phyloP scores from a whole-genome alignment of 1,140 invertebrate species.

The Brachionus plicatilis region DNA sequence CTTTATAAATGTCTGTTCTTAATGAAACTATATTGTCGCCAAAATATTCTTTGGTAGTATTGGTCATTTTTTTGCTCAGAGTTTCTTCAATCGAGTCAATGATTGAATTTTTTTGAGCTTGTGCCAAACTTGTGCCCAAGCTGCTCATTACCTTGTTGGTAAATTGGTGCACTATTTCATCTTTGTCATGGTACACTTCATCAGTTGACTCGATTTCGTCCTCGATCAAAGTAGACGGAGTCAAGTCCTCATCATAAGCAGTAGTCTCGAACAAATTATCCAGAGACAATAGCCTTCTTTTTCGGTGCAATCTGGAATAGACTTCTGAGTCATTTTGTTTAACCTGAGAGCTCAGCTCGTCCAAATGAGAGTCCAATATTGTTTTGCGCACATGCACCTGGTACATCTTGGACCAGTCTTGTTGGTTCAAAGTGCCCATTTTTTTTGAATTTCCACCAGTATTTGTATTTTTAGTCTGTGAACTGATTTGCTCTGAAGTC shows the following conservation, averaged over 20 bases:
- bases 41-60: neutral
- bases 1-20: neutral
- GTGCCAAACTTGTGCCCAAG: neutral
- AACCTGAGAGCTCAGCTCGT: neutral
- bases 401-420: neutral
- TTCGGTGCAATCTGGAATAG: neutral
- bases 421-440: neutral
- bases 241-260: neutral
- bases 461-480: neutral
- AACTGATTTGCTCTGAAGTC: neutral
- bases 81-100: slow-evolving; percentile 6
- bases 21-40: neutral
- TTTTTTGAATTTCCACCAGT: neutral
- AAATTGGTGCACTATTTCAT: slow-evolving; percentile 19
- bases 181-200: slow-evolving; percentile 12
- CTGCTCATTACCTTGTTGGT: neutral
- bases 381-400: slow-evolving; percentile 1
- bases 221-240: neutral
- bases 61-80: neutral
- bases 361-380: neutral
- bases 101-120: neutral
- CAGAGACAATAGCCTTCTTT: neutral
- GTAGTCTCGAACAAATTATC: slow-evolving; percentile 4
- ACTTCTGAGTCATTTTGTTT: neutral
- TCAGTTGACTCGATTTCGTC: slow-evolving; percentile 15